These are phyloP conservation scores for Danaus melanippus DNA, from an alignment of 1,140 invertebrate genomes.

Conservation along the genomic window DNA sequence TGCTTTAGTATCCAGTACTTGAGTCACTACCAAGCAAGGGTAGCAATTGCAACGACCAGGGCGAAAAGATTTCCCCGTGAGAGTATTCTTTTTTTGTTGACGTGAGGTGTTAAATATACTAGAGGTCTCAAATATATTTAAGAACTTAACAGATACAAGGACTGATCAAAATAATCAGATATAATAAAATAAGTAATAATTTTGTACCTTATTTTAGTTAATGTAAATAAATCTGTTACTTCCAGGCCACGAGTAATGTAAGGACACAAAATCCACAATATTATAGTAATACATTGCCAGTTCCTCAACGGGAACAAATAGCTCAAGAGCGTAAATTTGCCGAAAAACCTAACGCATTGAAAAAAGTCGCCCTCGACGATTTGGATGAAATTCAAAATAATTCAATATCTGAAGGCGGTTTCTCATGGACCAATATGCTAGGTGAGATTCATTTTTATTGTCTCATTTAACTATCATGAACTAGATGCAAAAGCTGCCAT, in stretches of 20 bases:
- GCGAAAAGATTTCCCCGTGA: too few species aligned
- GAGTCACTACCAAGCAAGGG: too few species aligned
- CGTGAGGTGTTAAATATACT: too few species aligned
- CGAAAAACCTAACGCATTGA: conserved; percentile 88
- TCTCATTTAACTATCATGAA: not conserved
- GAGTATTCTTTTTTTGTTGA: too few species aligned
- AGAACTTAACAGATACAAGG: too few species aligned
- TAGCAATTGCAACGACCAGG: too few species aligned
- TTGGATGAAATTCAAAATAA: conserved; percentile 86
- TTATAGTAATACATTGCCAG: conserved; percentile 61
- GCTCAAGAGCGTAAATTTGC: conserved; percentile 83
- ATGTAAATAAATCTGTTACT: conserved; percentile 7
- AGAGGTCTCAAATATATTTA: too few species aligned
- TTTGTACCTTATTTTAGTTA: too few species aligned
- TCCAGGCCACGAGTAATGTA: conserved; percentile 63
- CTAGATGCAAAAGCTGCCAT: too few species aligned
- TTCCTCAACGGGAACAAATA: conserved; percentile 37
- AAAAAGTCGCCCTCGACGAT: conserved; percentile 87
- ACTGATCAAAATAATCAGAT: too few species aligned
- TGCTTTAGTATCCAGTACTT: too few species aligned
- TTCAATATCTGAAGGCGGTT: conserved; percentile 82
- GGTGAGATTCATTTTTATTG: conserved; percentile 57
- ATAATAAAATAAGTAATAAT: too few species aligned
- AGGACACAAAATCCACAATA: conserved; percentile 70
- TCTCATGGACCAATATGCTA: conserved; percentile 89